Percentiles rank a stretch among this genome's conserved stretches.
Evolutionary conservation across 2,888 invertebrate genomes (phyloP).

Genomic region (Luperina testacea): DNA sequence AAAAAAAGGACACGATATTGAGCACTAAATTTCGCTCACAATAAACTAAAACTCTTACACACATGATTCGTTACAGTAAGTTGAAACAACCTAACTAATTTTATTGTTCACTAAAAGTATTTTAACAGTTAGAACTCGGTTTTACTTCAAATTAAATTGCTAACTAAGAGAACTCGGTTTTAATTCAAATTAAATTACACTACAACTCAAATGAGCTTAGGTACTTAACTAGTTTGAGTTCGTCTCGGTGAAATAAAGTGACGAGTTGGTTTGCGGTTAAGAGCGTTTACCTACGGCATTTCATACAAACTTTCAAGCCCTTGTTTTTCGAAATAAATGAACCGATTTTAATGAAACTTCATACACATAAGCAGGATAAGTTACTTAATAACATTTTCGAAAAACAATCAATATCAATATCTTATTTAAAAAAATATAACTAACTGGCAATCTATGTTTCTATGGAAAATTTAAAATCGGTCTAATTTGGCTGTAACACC

Average conservation of each 20-base stretch:
- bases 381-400: too few species aligned
- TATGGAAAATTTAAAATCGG: too few species aligned
- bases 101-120: constrained; percentile 39
- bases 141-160: constrained; percentile 54
- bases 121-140: constrained; percentile 24
- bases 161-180: constrained; percentile 30
- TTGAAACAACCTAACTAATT: constrained; percentile 22
- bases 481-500: too few species aligned
- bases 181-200: constrained; percentile 55
- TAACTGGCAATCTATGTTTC: too few species aligned
- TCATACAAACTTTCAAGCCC: too few species aligned
- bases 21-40: neutral
- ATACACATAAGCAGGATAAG: too few species aligned
- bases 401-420: too few species aligned
- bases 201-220: constrained; percentile 22
- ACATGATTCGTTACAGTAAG: neutral
- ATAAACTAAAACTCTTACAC: neutral
- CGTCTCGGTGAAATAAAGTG: constrained; percentile 20
- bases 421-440: too few species aligned
- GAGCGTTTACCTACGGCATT: too few species aligned
- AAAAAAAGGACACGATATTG: neutral
- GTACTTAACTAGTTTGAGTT: constrained; percentile 44
- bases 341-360: too few species aligned
- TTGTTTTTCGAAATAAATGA: too few species aligned
- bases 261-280: constrained; percentile 1